Conservation (phyloP, 30 jellyfish, hydroid and myxozoan species). For the Pseudorhiza aurosa region DNA sequence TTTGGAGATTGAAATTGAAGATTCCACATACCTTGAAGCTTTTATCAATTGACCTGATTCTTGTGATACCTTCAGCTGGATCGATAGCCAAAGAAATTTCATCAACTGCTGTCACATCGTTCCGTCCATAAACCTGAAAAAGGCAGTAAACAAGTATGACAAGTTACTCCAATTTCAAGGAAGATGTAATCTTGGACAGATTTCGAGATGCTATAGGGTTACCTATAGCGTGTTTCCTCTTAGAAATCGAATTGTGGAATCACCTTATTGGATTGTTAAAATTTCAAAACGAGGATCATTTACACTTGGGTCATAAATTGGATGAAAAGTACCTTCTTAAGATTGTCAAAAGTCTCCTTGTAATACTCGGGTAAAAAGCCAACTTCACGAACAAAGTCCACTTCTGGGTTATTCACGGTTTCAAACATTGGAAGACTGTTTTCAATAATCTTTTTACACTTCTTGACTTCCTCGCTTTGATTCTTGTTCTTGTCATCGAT, state of each 20-base stretch:
- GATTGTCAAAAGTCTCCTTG: slow-evolving; percentile 14
- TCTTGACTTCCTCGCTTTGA: slow-evolving; percentile 40
- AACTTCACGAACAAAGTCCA: slow-evolving; percentile 66
- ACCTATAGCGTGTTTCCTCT: no score
- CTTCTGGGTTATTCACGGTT: slow-evolving; percentile 45
- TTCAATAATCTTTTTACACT: slow-evolving; percentile 61
- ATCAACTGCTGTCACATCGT: slow-evolving; percentile 20
- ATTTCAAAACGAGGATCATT: no score
- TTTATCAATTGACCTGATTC: slow-evolving; percentile 29
- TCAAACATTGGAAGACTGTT: slow-evolving; percentile 56
- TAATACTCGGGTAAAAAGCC: slow-evolving; percentile 39
- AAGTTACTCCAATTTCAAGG: no score
- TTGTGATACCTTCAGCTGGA: slow-evolving; percentile 42
- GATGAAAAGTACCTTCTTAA: slow-evolving; percentile 53
- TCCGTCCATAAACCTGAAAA: slow-evolving; percentile 34
- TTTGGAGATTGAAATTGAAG: no score
- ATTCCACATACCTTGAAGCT: slow-evolving; percentile 21
- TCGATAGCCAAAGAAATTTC: slow-evolving; percentile 31
- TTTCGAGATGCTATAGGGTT: no score
- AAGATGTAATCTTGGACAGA: no score
- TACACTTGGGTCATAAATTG: no score
- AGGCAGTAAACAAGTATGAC: background rate
- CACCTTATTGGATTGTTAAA: no score
- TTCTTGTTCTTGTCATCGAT: slow-evolving; percentile 31
- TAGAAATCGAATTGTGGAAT: no score